Evolutionary conservation across 2,888 invertebrate genomes (phyloP).

Genomic region (Eudemis profundana): DNA sequence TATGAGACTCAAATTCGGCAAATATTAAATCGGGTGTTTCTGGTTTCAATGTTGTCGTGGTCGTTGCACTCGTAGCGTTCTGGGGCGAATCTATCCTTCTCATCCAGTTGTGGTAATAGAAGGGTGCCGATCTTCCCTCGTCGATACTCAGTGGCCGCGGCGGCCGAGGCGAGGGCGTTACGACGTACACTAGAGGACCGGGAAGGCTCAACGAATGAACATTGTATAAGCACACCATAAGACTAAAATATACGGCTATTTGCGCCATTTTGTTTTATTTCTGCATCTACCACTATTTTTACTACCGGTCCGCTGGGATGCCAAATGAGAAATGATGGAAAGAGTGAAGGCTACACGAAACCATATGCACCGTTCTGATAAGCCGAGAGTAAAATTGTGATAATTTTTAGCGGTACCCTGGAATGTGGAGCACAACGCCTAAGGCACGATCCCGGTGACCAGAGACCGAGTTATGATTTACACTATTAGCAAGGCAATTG

Average conservation of each 20-base stretch:
- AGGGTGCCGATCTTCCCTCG: conserved; percentile 70
- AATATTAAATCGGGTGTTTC: conserved; percentile 79
- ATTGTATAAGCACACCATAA: conserved; percentile 60
- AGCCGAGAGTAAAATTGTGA: conserved; percentile 69
- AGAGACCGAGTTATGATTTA: conserved; percentile 70
- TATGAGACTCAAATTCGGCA: conserved; percentile 76
- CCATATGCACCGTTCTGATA: conserved; percentile 50
- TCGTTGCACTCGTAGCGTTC: conserved; percentile 56
- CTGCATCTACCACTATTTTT: conserved; percentile 46
- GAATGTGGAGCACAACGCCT: conserved; percentile 74
- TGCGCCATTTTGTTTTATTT: conserved; percentile 63
- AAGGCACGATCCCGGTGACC: conserved; percentile 73
- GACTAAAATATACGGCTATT: conserved; percentile 52
- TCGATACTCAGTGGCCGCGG: conserved; percentile 55
- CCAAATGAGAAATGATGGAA: conserved; percentile 69
- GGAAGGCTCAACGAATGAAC: conserved; percentile 62
- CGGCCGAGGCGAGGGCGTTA: conserved; percentile 70
- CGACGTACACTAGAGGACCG: conserved; percentile 76
- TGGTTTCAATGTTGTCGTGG: conserved; percentile 57
- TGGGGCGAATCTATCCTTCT: conserved; percentile 70
- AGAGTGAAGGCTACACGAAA: conserved; percentile 46
- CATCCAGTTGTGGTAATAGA: conserved; percentile 79
- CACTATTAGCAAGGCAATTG: conserved; percentile 75
- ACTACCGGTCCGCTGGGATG: conserved; percentile 62
- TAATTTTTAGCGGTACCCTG: conserved; percentile 81